phyloP scores from a whole-genome alignment of 2,113 vertebrate species.

The Strix uralensis region DNA sequence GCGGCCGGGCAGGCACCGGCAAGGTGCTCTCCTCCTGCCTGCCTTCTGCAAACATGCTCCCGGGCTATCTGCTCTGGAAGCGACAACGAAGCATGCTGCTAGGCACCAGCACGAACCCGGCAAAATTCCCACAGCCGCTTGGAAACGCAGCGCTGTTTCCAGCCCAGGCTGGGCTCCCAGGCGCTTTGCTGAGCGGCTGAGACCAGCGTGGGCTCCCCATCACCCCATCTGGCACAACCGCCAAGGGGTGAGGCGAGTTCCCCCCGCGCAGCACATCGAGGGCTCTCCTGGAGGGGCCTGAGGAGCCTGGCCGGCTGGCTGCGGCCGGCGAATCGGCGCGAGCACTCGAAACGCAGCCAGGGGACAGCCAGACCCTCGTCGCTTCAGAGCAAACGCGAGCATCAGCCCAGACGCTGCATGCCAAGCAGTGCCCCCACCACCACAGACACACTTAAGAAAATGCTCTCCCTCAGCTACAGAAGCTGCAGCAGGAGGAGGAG shows the following conservation, averaged over 20 bases:
- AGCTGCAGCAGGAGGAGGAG: not conserved
- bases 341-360: not conserved
- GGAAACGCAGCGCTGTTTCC: not conserved
- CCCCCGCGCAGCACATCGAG: accelerated
- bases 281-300: not conserved
- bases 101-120: accelerated
- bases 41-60: accelerated
- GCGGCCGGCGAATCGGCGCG: accelerated
- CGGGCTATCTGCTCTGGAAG: accelerated
- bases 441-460: not conserved
- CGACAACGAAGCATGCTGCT: accelerated
- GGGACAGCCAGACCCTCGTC: accelerated
- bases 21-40: accelerated
- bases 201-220: not conserved
- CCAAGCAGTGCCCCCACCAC: not conserved
- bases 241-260: not conserved
- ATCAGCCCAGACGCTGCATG: not conserved
- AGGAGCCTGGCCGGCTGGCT: not conserved
- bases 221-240: accelerated
- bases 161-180: not conserved
- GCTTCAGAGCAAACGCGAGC: not conserved
- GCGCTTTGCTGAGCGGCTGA: accelerated
- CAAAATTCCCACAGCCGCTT: not conserved
- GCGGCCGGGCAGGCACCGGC: not conserved
- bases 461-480: accelerated